Conservation (phyloP, 2,113 vertebrate species). For the Cyprinodon variegatus region DNA sequence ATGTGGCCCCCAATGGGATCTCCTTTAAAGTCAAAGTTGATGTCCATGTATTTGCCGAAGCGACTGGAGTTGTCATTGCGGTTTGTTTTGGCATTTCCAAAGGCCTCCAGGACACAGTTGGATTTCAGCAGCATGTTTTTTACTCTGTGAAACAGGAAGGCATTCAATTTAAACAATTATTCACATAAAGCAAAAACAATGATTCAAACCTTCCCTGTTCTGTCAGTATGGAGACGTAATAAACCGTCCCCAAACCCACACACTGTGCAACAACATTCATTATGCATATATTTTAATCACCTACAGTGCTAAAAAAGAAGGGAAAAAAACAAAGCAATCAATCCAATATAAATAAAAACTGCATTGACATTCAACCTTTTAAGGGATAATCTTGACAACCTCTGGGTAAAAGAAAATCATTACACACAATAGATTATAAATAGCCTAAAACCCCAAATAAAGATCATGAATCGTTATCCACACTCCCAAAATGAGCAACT, state of each 20-base stretch:
- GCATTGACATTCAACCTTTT: neutral
- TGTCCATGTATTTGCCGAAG: slow-evolving; percentile 99
- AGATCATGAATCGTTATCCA: too few species aligned
- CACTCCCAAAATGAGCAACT: neutral
- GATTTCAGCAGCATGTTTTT: slow-evolving; percentile 98
- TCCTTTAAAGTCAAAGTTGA: slow-evolving; percentile 99
- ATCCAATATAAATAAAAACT: neutral
- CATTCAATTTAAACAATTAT: neutral
- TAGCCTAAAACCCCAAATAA: too few species aligned
- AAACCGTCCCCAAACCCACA: neutral
- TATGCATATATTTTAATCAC: neutral
- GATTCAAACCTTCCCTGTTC: neutral
- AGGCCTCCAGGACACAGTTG: slow-evolving; percentile 97
- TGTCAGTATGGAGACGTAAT: too few species aligned
- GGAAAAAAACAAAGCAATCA: neutral
- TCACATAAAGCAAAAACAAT: neutral
- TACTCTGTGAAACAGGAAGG: slow-evolving; percentile 78
- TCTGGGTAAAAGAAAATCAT: too few species aligned
- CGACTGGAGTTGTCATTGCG: slow-evolving; percentile 99
- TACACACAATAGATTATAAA: too few species aligned
- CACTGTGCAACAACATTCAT: neutral
- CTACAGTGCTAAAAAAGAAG: neutral
- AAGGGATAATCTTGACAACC: neutral
- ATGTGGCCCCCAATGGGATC: slow-evolving; percentile 98
- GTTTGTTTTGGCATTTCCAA: slow-evolving; percentile 98